Evolutionary conservation across 2,797 vertebrate species (phyloP), one percentile per base, ranked within the genome.

Genomic region (Cuniculus paca): DNA sequence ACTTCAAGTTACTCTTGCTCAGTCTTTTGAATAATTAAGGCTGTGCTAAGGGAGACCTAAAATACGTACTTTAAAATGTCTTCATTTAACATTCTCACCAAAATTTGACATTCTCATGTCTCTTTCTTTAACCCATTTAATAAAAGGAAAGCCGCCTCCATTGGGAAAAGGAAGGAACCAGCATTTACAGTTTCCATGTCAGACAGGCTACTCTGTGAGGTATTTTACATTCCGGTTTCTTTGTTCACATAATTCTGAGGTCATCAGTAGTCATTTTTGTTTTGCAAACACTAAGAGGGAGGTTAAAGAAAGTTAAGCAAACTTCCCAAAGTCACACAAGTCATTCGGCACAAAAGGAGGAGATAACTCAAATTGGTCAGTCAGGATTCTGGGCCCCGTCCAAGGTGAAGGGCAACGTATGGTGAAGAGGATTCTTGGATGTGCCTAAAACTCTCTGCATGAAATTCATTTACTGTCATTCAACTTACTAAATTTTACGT

Each of bases 1-100:
- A 60, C 24, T 42, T 96, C 22, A 45, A 68, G 31, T 92, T 97
- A 56, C 77, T 96, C 10, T 8, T 87, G 90, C 24, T 98, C 89
- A 60, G 28, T 54, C 84, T 68, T 70, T 50, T 96, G 86, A n/a
- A 65, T 97, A 97, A 95, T 65, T 97, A 92, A 83, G 52, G 7
- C 24, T 96, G 63, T 93, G 83, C 24, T 81, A 77, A 77, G 45
- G 60, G 94, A 94, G 28, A 88, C 45, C 63, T 54, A 48, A 97
- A 89, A 95, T 63, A 6, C 22, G 26, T 75, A 63, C 17, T 58
- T 80, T 45, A 84, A 95, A 81, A 86, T 91, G 60, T 61, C 95
- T 89, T 52, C 48, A 78, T 86, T 97, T 96, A 97, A 87, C n/a
- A 81, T 34, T 52, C 48, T 95, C 50, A 84, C 20, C 77, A 61